phyloP scores from a whole-genome alignment of 2,888 invertebrate species.

The Crocallis elinguaria region DNA sequence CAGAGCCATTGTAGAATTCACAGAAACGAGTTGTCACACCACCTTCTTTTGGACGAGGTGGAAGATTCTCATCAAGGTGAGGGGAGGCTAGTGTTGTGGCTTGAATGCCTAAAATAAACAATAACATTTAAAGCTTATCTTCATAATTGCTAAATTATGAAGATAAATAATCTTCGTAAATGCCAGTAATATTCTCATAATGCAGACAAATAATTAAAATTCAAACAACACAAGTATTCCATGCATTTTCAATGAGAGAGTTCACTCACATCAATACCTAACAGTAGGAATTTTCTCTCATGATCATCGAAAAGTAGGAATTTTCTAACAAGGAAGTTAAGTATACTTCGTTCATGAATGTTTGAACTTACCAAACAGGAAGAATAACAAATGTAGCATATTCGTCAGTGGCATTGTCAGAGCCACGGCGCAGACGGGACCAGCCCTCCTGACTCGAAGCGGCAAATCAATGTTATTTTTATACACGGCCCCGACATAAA shows the following conservation, averaged over 20 bases:
- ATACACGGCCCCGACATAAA: constrained; percentile 79
- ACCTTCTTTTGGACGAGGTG: constrained; percentile 75
- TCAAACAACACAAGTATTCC: too few relatives aligned
- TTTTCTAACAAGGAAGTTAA: neutral
- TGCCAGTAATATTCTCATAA: too few relatives aligned
- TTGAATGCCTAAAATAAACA: constrained; percentile 50
- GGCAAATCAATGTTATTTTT: constrained; percentile 80
- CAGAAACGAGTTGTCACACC: constrained; percentile 85
- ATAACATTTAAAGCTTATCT: neutral
- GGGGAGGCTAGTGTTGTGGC: constrained; percentile 50
- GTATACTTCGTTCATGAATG: constrained; percentile 13
- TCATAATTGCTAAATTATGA: too few relatives aligned
- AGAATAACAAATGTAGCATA: constrained; percentile 48
- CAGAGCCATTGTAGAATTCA: constrained; percentile 87
- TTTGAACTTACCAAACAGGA: constrained; percentile 63
- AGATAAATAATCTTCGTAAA: too few relatives aligned
- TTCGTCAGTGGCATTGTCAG: constrained; percentile 57
- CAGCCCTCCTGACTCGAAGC: constrained; percentile 64
- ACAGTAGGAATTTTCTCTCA: too few relatives aligned
- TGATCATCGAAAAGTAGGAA: neutral
- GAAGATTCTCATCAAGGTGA: constrained; percentile 67
- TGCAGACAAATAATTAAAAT: too few relatives aligned
- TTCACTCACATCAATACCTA: too few relatives aligned
- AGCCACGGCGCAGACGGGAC: constrained; percentile 60
- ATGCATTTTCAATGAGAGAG: too few relatives aligned